Base-by-base conservation (phyloP, 2,113 vertebrate species). In the Antechinus flavipes region DNA sequence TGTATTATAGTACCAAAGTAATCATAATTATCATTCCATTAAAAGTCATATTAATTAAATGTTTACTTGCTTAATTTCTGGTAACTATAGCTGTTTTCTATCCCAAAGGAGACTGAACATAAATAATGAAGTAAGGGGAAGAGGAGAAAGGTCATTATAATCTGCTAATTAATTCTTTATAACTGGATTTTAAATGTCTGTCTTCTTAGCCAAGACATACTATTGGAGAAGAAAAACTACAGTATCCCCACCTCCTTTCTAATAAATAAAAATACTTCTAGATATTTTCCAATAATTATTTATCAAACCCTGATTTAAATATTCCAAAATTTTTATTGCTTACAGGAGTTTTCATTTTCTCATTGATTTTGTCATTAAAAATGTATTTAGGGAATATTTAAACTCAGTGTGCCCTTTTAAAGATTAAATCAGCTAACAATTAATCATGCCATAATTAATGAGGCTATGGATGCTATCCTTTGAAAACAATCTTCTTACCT, bases 131-230 rank as follows among this genome's bases (percentile, higher is more conserved):
- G 14, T 14, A 5, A 10, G 2, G 26, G 26, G 10, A 61, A 61
- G 26, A 61, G 58, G 26, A 61, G 58, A 61, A 61, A 61, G 26
- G 10, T 30, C 58, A 68, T 68, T 68, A 16, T n/a, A 47, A 11
- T 27, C 46, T 61, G 89, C 23, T 76, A 93, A 90, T 56, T 91
- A 90, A 58, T 93, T 53, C 42, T 92, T 30, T 90, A 91, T 58
- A 90, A 58, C 42, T 30, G 14, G 52, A n/a, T 91, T 47, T 56
- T 49, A 61, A 58, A 46, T 52, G 24, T 93, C 46, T 90, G 46
- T 90, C 2, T 92, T 95, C 50, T 96, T 54, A 53, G 8, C 6
- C 42, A 47, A 52, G 2, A 22, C 49, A 49, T 24, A 2, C 14
- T 0, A 1, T 25, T 47, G 53, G 84, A 90, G 11, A 90, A 92